Evolutionary conservation across 2,113 vertebrate species (phyloP).

Genomic region (Psittacula cyanocephala): DNA sequence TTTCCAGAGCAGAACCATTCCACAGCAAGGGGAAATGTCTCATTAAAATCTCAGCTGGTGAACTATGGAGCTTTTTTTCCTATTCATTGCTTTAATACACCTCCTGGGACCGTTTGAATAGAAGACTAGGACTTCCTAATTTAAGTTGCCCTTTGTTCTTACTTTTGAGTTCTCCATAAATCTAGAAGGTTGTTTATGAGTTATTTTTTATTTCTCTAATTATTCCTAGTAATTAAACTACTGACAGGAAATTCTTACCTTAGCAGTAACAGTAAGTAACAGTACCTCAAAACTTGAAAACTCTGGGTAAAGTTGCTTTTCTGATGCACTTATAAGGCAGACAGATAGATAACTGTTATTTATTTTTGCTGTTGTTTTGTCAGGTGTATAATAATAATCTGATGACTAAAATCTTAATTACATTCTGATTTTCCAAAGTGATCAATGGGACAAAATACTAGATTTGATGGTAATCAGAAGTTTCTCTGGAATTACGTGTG

Average conservation of each 20-base stretch:
- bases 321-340: background rate
- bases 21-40: conserved; percentile 81
- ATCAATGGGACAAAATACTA: conserved; percentile 19
- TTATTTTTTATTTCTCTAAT: conserved; percentile 62
- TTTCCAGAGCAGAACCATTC: conserved; percentile 74
- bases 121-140: conserved; percentile 72
- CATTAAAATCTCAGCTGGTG: conserved; percentile 88
- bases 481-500: conserved; percentile 1
- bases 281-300: conserved; percentile 3
- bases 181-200: conserved; percentile 55
- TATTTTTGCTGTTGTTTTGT: conserved; percentile 6
- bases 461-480: conserved; percentile 3
- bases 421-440: conserved; percentile 1
- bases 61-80: conserved; percentile 81
- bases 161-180: conserved; percentile 70
- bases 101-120: conserved; percentile 81
- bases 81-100: conserved; percentile 85
- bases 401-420: conserved; percentile 10
- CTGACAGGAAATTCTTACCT: conserved; percentile 6
- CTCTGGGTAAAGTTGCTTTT: background rate
- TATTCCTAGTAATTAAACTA: conserved; percentile 54
- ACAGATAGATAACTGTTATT: background rate
- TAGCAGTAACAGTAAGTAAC: background rate
- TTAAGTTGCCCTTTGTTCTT: conserved; percentile 81
- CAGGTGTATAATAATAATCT: background rate